Base-by-base conservation (phyloP, 2,888 invertebrate genomes). In the Drosophila longiperda region DNA sequence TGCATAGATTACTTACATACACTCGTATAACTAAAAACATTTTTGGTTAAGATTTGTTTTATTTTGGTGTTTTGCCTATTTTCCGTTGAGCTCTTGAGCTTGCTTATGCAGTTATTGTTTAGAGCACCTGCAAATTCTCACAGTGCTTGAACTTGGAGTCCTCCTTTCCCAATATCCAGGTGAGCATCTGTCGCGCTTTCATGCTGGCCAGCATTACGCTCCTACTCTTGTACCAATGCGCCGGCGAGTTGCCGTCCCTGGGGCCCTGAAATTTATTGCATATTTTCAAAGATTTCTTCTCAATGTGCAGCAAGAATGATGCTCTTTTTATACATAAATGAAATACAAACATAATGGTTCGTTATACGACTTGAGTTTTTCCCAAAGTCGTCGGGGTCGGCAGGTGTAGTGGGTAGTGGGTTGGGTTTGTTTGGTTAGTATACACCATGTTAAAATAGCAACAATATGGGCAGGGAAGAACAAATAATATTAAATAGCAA, bases 71-170 rank as follows among this genome's bases (percentile, higher is more conserved):
- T 72, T 66, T 53, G 26, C 23, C 60, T 58, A 23, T 58, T 52
- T 40, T 6, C 50, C 8, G 26, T 45, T 66, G 20, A 36, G 42
- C 40, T 55, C 48, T 60, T 60, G 32, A 53, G 34, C 54, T 49
- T 9, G 32, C 54, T 54, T 7, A 29, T 33, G 34, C 33, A 4
- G 11, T 9, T 34, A 40, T 15, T 1, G n/a, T 49, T 96, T 96
- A 97, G 93, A 97, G 95, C 92, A 97, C 97, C 92, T 97, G 96
- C 59, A 98, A 94, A 91, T 98, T 97, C 94, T 97, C 97, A 94
- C 97, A 97, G 94, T 97, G 97, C 93, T 97, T 97, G 93, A 97
- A 97, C 93, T 97, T 97, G 26, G 97, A 96, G 93, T 97, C 97
- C 92, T 98, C 97, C 90, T 97, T 97, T 54, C 97, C 97, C 91